Percentiles rank a stretch among this genome's conserved stretches.
Conservation (phyloP, 2,113 vertebrate species). For the Channa argus region DNA sequence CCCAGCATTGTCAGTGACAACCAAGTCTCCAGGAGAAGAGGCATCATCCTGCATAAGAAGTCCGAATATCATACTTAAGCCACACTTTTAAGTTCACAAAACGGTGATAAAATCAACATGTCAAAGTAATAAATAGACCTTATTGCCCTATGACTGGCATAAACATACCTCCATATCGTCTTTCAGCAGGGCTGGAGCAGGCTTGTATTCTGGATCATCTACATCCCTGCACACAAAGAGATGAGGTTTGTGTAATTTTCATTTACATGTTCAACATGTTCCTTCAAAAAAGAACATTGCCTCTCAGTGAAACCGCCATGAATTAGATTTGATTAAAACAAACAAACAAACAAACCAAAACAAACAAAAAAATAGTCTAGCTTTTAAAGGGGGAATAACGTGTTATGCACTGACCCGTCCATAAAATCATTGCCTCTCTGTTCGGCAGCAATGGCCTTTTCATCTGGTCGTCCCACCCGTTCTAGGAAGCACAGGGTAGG, state of each 20-base stretch:
- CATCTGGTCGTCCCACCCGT: constrained; percentile 94
- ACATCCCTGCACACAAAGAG: constrained; percentile 86
- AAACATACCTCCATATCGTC: constrained; percentile 94
- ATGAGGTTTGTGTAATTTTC: constrained; percentile 15
- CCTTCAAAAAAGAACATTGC: too few species aligned
- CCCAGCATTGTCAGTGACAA: constrained; percentile 92
- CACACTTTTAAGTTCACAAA: background rate
- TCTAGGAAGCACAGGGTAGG: constrained; percentile 95
- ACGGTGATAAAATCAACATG: background rate
- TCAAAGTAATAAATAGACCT: background rate
- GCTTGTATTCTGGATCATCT: constrained; percentile 99
- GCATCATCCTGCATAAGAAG: constrained; percentile 88
- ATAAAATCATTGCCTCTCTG: constrained; percentile 97
- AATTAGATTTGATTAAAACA: too few species aligned
- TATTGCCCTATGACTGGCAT: background rate
- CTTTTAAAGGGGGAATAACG: too few species aligned
- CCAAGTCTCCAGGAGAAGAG: constrained; percentile 95
- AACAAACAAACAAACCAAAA: too few species aligned
- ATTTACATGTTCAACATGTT: too few species aligned
- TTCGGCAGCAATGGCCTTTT: constrained; percentile 97
- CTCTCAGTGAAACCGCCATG: too few species aligned
- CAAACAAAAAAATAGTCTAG: too few species aligned
- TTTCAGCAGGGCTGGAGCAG: constrained; percentile 95
- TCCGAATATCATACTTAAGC: background rate
- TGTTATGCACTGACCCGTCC: constrained; percentile 87